These are phyloP conservation scores for Peribatodes rhomboidaria DNA, from an alignment of 2,888 invertebrate species.

Conservation along the genomic window DNA sequence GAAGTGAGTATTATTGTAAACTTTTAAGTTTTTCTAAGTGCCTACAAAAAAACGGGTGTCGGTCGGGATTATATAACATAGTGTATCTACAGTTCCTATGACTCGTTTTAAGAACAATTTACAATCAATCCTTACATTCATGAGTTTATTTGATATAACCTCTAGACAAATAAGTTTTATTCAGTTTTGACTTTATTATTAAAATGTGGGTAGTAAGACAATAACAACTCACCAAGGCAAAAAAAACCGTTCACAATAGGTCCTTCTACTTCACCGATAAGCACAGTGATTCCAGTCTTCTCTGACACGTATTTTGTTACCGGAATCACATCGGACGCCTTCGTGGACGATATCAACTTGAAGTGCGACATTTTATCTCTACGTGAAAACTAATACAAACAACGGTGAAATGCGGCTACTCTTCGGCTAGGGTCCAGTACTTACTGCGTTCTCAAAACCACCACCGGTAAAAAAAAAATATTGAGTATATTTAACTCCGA, in stretches of 20 bases:
- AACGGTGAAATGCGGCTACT: background rate
- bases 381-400: background rate
- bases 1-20: too few relatives aligned
- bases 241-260: conserved; percentile 96
- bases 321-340: conserved; percentile 91
- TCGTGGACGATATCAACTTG: conserved; percentile 86
- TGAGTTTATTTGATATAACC: too few relatives aligned
- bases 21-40: too few relatives aligned
- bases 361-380: conserved; percentile 71
- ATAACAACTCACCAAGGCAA: conserved; percentile 89
- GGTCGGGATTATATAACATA: too few relatives aligned
- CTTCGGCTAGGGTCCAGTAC: background rate
- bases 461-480: too few relatives aligned
- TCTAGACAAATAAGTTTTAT: too few relatives aligned
- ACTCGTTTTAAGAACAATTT: too few relatives aligned
- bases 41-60: too few relatives aligned
- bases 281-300: conserved; percentile 92
- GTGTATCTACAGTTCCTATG: too few relatives aligned
- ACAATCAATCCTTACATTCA: too few relatives aligned
- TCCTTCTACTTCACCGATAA: conserved; percentile 94
- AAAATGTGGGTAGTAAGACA: background rate
- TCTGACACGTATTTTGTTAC: conserved; percentile 93
- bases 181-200: too few relatives aligned
- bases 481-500: too few relatives aligned
- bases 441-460: background rate